These are phyloP conservation scores for Lanius collurio DNA, from an alignment of 2,113 vertebrate species.

Conservation along the genomic window DNA sequence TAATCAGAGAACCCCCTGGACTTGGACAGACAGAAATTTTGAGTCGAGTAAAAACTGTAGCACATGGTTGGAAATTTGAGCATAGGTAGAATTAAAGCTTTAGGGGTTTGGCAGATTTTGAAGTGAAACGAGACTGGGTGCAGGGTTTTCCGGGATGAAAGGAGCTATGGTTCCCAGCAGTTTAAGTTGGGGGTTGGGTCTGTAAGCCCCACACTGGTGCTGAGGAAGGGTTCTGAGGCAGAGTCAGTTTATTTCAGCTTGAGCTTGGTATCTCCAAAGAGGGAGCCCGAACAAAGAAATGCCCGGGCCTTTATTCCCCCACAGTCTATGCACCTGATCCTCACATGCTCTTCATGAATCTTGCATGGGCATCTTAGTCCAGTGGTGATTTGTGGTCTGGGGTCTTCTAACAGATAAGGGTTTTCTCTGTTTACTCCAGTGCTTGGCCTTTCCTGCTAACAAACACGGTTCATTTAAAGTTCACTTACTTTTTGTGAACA, in stretches of 20 bases:
- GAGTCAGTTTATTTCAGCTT: not conserved
- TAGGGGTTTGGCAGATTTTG: not conserved
- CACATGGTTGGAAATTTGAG: not conserved
- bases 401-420: not conserved
- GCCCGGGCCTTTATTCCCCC: not conserved
- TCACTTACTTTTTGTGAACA: not conserved
- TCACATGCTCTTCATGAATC: accelerated
- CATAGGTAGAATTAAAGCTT: not conserved
- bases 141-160: not conserved
- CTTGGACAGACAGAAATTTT: not conserved
- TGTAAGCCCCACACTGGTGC: not conserved
- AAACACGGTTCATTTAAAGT: not conserved
- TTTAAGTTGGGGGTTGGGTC: not conserved
- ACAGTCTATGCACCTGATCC: not conserved
- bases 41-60: not conserved
- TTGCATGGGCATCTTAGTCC: not conserved
- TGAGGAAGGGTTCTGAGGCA: not conserved
- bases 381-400: not conserved
- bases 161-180: not conserved
- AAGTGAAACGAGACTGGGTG: accelerated
- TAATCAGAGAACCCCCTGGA: not conserved
- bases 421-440: not conserved
- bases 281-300: not conserved
- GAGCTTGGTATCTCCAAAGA: not conserved
- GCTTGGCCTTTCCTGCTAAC: not conserved